These are phyloP conservation scores for Marmota flaviventris DNA, from an alignment of 2,113 vertebrate genomes.

Conservation along the genomic window DNA sequence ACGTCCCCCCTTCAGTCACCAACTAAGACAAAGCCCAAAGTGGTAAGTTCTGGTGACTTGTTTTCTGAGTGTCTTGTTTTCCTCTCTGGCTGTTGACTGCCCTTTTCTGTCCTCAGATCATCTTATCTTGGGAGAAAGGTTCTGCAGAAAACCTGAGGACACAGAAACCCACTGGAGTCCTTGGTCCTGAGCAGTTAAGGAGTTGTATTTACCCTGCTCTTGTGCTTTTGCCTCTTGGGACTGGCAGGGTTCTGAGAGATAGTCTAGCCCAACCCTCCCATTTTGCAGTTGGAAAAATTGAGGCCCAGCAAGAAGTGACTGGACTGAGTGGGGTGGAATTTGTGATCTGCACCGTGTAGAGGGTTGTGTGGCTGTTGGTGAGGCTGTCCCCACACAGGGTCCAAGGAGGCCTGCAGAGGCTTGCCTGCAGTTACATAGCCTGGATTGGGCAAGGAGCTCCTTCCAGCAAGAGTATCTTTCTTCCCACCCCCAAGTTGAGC, in stretches of 20 bases:
- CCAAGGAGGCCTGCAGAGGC: not conserved
- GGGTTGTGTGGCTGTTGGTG: not conserved
- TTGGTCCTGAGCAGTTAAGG: not conserved
- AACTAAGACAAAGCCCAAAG: conserved; percentile 88
- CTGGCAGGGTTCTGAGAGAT: not conserved
- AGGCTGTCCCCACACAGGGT: not conserved
- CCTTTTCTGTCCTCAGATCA: not conserved
- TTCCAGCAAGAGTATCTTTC: not conserved
- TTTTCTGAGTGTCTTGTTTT: not conserved
- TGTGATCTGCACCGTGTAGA: not conserved
- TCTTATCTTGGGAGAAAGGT: not conserved
- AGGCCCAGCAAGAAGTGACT: not conserved
- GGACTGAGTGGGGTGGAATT: not conserved
- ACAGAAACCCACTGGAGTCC: not conserved
- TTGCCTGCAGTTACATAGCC: not conserved
- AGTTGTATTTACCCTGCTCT: not conserved
- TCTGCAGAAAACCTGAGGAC: not conserved
- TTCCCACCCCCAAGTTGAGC: not conserved
- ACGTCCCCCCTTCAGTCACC: conserved; percentile 86
- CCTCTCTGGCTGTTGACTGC: not conserved
- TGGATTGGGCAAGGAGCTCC: not conserved
- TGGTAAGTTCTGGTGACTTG: conserved; percentile 88
- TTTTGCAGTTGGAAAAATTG: not conserved
- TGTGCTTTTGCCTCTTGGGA: not conserved
- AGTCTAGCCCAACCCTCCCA: not conserved